These are phyloP conservation scores for Odontomyia ornata DNA, from an alignment of 2,888 invertebrate species.

Conservation along the genomic window DNA sequence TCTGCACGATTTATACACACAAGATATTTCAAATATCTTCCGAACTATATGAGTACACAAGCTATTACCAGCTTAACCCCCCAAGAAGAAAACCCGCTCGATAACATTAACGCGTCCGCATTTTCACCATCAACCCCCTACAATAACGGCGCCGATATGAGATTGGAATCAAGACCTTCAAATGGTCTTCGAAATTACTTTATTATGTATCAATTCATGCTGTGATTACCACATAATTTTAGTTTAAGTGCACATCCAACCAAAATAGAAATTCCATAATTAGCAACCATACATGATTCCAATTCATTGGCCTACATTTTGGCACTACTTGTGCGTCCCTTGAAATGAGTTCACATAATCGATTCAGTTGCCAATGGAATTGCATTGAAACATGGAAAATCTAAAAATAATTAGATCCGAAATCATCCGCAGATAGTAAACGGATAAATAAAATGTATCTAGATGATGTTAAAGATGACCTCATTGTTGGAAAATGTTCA, in stretches of 20 bases:
- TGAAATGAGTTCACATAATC: slow-evolving; percentile 4
- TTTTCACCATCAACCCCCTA: too few relatives aligned
- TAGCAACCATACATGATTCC: slow-evolving; percentile 1
- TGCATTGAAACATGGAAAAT: slow-evolving; percentile 9
- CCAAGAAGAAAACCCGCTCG: too few relatives aligned
- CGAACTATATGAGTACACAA: too few relatives aligned
- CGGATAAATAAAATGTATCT: neutral
- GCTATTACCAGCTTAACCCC: too few relatives aligned
- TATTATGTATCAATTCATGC: neutral
- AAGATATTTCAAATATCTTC: too few relatives aligned
- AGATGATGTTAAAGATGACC: slow-evolving; percentile 5
- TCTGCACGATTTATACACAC: too few relatives aligned
- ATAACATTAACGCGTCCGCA: too few relatives aligned
- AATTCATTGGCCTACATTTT: slow-evolving; percentile 3
- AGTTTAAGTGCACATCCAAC: neutral
- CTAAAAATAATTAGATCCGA: slow-evolving; percentile 24
- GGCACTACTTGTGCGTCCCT: neutral
- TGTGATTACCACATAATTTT: neutral
- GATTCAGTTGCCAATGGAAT: neutral
- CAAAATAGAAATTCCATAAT: neutral
- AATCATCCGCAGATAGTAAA: neutral
- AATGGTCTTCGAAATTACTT: neutral
- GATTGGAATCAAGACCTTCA: neutral
- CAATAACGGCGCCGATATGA: neutral
- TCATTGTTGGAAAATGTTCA: slow-evolving; percentile 13